Base-by-base conservation (phyloP, 2,797 vertebrate genomes). In the Varecia variegata region DNA sequence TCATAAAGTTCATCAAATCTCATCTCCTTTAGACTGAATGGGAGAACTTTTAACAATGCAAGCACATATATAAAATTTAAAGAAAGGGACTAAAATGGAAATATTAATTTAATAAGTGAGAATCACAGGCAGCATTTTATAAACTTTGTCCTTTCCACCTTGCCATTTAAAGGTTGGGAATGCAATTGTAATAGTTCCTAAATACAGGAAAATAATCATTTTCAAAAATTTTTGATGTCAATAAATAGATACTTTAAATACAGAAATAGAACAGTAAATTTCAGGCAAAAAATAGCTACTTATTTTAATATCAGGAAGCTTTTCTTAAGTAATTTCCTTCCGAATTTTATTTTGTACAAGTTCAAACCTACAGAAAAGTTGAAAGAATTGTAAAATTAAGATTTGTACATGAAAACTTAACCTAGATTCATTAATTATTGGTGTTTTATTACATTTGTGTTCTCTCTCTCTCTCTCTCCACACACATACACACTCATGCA, bases 1-100 rank as follows among this genome's bases (percentile, higher is more conserved):
- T 56, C 79, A 85, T 79, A 54, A 79, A 77, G 43, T 88, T 88
- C n/a, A 85, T 95, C 88, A 91, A 88, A 94, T 70, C 40, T 73
- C 50, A 85, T 90, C 68, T 90, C 60, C 60, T 82, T 93, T 47
- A 60, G 27, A 79, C 5, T 43, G 43, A 85, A 54, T 54, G 14
- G 9, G 45, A 71, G 10, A 94, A 68, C 56, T 90, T 88, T 85
- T 74, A 62, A 77, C 25, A 90, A 86, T 58, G 82, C n/a, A 70
- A 90, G 52, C 35, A 20, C 9, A 90, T 27, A 38, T 80, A 70
- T 68, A 89, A 89, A 82, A 89, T 40, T 56, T 74, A 83, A 93
- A 80, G 50, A 77, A 68, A 67, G 21, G 17, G n/a, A 52, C 43
- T n/a, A 77, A 88, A 89, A n/a, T 86, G 35, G 20, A 83, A 35